Percentiles rank a stretch among this genome's conserved stretches.
These are phyloP conservation scores for Lasiommata megera DNA, from an alignment of 2,888 invertebrate species.

Conservation along the genomic window DNA sequence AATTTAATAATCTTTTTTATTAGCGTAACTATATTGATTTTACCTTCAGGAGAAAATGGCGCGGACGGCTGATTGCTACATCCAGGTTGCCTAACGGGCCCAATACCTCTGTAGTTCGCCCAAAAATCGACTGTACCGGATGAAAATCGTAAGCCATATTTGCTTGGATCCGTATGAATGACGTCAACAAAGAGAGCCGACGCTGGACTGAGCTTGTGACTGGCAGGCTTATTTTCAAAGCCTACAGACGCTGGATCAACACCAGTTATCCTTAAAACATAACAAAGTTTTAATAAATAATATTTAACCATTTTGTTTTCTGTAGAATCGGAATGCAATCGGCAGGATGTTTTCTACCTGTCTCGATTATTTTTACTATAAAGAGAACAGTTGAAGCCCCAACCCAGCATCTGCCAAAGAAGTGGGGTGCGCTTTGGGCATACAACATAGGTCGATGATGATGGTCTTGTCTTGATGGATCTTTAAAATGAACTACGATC, in stretches of 20 bases:
- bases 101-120: conserved; percentile 58
- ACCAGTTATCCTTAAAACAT: conserved; percentile 57
- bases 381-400: no score
- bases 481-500: no score
- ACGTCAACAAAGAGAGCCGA: conserved; percentile 58
- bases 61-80: conserved; percentile 42
- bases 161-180: conserved; percentile 63
- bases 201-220: conserved; percentile 44
- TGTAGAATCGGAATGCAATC: no score
- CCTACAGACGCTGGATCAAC: conserved; percentile 61
- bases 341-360: no score
- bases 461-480: no score
- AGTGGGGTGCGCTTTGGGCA: no score
- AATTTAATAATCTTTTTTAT: no score
- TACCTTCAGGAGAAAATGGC: conserved; percentile 54
- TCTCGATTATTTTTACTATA: no score
- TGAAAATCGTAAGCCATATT: conserved; percentile 51
- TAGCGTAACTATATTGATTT: neutral
- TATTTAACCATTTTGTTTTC: no score
- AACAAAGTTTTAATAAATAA: no score
- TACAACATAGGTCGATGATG: no score
- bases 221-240: conserved; percentile 50
- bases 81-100: conserved; percentile 59
- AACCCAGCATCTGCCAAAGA: no score
- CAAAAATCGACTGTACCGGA: conserved; percentile 67